Evolutionary conservation across 2,113 vertebrate genomes (phyloP), one percentile per base, ranked within the genome.

Genomic region (Lates calcarifer): DNA sequence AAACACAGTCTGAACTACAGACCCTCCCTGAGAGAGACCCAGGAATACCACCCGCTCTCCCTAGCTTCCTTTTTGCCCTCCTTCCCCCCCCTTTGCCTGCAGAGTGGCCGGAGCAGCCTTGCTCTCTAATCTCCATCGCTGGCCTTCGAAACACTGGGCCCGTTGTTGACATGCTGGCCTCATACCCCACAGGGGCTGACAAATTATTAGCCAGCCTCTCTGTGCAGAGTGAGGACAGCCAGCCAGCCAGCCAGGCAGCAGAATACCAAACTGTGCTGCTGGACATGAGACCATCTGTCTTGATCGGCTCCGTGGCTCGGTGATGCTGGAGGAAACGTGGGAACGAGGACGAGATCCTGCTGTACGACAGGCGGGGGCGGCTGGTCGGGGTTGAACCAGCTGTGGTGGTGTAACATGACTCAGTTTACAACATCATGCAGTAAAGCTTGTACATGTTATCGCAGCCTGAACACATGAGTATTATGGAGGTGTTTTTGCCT

Each of bases 131-230:
- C 93, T 94, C 92, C 90, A 87, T 90, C 79, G 82, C 87, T 89
- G 85, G 82, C 77, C 76, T 49, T 75, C 69, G 86, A 90, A 95
- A 94, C 93, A 95, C 93, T 92, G 84, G 93, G 82, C 64, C 87
- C 31, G 92, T 95, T 95, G 95, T 95, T 91, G 93, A 93, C 88
- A 84, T 66, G 68, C 79, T 93, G 90, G 91, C 89, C 88, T 87
- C 88, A 87, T 88, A 92, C 81, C 92, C 92, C 87, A 94, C 93
- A 91, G 90, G 89, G 87, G 63, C 90, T 90, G 92, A 94, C 92
- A 91, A 94, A 95, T 95, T 74, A 94, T 95, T 93, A 95, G 93
- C 92, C 91, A 92, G 88, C 79, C 77, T 84, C 90, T 87, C 86
- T 71, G 71, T 87, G 88, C 83, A 84, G 77, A 81, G 80, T 66